These are phyloP conservation scores for Rissa tridactyla DNA, from an alignment of 2,113 vertebrate genomes.

Conservation along the genomic window DNA sequence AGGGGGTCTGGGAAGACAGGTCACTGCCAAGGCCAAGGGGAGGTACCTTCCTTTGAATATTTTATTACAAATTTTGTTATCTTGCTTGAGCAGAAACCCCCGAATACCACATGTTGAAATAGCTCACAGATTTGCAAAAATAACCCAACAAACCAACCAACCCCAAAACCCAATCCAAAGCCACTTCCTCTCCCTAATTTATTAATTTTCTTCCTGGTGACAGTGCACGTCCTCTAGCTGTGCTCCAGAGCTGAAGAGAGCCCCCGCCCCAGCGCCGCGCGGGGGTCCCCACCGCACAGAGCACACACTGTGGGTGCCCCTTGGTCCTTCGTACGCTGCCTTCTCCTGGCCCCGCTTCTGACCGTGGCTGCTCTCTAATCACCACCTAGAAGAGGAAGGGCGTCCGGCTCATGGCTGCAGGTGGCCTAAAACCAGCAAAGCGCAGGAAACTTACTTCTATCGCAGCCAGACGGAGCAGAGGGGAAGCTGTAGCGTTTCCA, in stretches of 20 bases:
- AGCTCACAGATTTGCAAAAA: not conserved
- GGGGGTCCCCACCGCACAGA: not conserved
- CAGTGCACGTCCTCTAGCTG: not conserved
- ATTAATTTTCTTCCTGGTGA: not conserved
- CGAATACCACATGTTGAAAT: not conserved
- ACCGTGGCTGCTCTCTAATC: rapidly evolving
- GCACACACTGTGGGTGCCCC: not conserved
- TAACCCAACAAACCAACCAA: not conserved
- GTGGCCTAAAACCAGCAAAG: not conserved
- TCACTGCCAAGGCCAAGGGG: not conserved
- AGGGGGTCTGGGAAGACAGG: not conserved
- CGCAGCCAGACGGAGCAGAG: not conserved
- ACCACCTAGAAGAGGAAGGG: not conserved
- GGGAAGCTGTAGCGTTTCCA: not conserved
- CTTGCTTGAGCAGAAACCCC: not conserved
- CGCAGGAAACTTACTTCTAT: not conserved
- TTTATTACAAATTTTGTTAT: not conserved
- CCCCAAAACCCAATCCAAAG: not conserved
- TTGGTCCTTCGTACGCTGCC: rapidly evolving
- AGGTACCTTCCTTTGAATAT: not conserved
- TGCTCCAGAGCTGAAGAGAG: not conserved
- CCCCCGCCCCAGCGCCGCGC: not conserved
- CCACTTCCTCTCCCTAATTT: not conserved
- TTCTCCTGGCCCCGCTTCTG: not conserved
- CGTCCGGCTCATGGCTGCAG: not conserved